These are phyloP conservation scores for Chiridota heheva DNA, from an alignment of 35 echinoderm and acorn worm genomes.

Conservation along the genomic window DNA sequence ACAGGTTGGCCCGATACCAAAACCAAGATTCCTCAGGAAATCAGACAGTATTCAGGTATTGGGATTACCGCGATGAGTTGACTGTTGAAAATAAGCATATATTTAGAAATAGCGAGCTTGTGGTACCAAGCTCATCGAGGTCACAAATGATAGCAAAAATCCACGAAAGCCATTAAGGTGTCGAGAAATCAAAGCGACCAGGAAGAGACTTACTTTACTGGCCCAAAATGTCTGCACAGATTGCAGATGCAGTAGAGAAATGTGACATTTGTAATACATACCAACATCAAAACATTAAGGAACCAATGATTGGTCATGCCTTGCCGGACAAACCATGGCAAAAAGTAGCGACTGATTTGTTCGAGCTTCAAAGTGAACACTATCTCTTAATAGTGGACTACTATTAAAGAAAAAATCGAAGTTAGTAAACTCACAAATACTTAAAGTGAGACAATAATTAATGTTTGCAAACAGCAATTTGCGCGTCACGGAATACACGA, in stretches of 20 bases:
- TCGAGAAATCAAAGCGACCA: slow-evolving; percentile 1
- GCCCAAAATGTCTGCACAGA: slow-evolving; percentile 44
- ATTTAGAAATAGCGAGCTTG: slow-evolving; percentile 31
- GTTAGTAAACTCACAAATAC: slow-evolving; percentile 36
- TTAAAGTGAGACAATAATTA: slow-evolving; percentile 26
- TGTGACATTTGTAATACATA: slow-evolving; percentile 58
- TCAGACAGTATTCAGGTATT: too few relatives aligned
- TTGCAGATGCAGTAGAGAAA: slow-evolving; percentile 48
- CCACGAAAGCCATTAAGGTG: slow-evolving; percentile 38
- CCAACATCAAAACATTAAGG: slow-evolving; percentile 34
- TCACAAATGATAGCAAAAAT: slow-evolving; percentile 49
- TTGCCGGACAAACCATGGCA: slow-evolving; percentile 63
- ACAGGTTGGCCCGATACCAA: too few relatives aligned
- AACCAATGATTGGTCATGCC: slow-evolving; percentile 65
- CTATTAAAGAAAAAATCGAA: slow-evolving; percentile 50
- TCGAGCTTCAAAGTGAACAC: slow-evolving; percentile 26
- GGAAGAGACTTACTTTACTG: slow-evolving; percentile 57
- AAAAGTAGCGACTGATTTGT: slow-evolving; percentile 68
- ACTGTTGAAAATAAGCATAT: slow-evolving; percentile 45
- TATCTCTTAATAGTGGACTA: slow-evolving; percentile 69
- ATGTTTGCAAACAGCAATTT: slow-evolving; percentile 46
- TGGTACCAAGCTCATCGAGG: slow-evolving; percentile 21
- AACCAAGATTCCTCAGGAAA: too few relatives aligned
- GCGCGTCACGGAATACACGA: slow-evolving; percentile 51
- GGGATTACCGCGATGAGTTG: slow-evolving; percentile 36